Evolutionary conservation across 2,797 vertebrate genomes (phyloP).

Genomic region (Gymnoscopelus microlampas): DNA sequence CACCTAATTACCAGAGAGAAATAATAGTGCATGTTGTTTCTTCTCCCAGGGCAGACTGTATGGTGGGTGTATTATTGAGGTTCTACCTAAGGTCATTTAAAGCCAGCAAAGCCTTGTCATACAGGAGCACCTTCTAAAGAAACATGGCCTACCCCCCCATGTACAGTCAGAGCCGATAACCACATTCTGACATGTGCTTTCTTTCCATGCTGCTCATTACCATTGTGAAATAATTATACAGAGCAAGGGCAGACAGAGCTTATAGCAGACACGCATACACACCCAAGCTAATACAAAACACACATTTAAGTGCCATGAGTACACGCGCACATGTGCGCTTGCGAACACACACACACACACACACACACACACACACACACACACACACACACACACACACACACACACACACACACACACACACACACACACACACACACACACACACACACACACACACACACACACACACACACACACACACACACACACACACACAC

Average conservation of each 20-base stretch:
- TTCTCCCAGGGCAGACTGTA: conserved; percentile 11
- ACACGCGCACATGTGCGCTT: not conserved
- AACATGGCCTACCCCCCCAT: conserved; percentile 24
- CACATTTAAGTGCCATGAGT: conserved; percentile 3
- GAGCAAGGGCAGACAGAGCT: conserved; percentile 10
- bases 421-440: conserved; percentile 8
- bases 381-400: conserved; percentile 15
- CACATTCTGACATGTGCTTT: conserved; percentile 10
- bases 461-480: no score
- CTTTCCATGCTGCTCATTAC: conserved; percentile 22
- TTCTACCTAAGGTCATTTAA: conserved; percentile 38
- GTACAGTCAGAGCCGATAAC: conserved; percentile 39
- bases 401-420: conserved; percentile 16
- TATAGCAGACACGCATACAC: conserved; percentile 2
- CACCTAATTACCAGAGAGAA: not conserved
- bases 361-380: conserved; percentile 1
- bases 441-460: not conserved
- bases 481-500: conserved; percentile 6
- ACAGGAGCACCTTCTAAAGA: conserved; percentile 36
- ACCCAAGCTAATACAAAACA: conserved; percentile 8
- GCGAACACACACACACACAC: conserved; percentile 3
- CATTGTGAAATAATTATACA: not conserved
- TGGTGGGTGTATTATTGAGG: conserved; percentile 24
- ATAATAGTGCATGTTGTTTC: conserved; percentile 10
- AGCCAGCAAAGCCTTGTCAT: conserved; percentile 43